Conservation (phyloP, 2,113 vertebrate genomes). For the Callocephalon fimbriatum region DNA sequence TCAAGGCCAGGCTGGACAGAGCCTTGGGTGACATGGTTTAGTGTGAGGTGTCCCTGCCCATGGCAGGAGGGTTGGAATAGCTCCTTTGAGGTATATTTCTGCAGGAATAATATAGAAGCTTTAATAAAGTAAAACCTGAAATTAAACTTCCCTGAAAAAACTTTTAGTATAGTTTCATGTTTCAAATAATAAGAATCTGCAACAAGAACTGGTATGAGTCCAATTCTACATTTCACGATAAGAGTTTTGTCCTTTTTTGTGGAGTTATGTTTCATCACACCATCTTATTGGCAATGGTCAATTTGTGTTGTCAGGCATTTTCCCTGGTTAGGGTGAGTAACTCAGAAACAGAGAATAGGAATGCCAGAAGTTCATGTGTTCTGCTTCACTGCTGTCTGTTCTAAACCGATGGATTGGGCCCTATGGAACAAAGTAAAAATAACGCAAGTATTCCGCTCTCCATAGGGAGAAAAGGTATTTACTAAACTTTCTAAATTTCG, state of each 20-base stretch:
- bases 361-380: background rate
- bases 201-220: background rate
- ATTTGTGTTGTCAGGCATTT: background rate
- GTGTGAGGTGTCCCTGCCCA: background rate
- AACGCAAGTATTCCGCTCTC: background rate
- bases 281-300: background rate
- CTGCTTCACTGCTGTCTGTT: background rate
- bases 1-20: background rate
- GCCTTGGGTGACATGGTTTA: background rate
- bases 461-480: background rate
- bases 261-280: background rate
- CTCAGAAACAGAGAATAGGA: background rate
- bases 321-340: background rate
- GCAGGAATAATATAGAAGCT: accelerated
- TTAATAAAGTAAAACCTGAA: background rate
- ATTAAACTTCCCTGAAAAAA: background rate
- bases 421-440: background rate
- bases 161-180: background rate
- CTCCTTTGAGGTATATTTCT: background rate
- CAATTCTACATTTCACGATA: background rate
- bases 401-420: background rate
- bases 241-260: background rate
- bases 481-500: background rate
- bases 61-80: background rate
- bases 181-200: background rate